Percentiles rank a stretch among this genome's conserved stretches.
Evolutionary conservation across 2,113 vertebrate species (phyloP).

Genomic region (Carassius gibelio): DNA sequence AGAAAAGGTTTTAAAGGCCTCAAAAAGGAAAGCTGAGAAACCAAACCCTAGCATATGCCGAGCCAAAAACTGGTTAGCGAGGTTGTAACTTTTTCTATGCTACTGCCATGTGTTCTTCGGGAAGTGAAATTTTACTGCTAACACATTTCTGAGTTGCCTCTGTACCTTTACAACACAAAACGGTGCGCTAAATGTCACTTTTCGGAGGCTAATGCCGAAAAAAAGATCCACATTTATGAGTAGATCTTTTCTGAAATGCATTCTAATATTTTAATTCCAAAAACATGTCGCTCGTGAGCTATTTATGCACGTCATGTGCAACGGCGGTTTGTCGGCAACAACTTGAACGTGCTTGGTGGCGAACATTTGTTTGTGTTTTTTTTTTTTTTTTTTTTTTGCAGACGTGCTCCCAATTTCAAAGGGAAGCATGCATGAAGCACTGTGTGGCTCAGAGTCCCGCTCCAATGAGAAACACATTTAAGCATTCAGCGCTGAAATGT

Average conservation of each 20-base stretch:
- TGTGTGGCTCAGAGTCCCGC: conserved; percentile 61
- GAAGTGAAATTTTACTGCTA: conserved; percentile 18
- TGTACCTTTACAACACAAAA: neutral
- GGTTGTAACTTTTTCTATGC: conserved; percentile 33
- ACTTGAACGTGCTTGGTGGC: conserved; percentile 76
- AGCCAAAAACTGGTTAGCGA: conserved; percentile 48
- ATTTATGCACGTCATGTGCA: conserved; percentile 75
- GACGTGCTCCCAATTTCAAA: conserved; percentile 74
- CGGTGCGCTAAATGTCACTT: conserved; percentile 6
- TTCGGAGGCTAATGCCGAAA: neutral
- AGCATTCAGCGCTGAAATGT: conserved; percentile 60
- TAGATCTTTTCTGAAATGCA: conserved; percentile 75
- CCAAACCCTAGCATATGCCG: conserved; percentile 60
- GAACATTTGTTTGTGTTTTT: conserved; percentile 75
- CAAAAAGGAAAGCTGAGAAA: conserved; percentile 73
- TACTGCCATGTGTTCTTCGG: conserved; percentile 35
- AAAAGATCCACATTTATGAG: conserved; percentile 76
- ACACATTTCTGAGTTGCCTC: conserved; percentile 45
- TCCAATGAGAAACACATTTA: conserved; percentile 77
- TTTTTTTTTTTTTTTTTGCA: conserved; percentile 52
- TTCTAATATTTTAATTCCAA: conserved; percentile 77
- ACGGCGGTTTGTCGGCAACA: conserved; percentile 63
- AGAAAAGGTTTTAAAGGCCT: conserved; percentile 70
- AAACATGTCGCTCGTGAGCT: conserved; percentile 67
- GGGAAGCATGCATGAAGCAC: conserved; percentile 63